Base-by-base conservation (phyloP, 2,797 vertebrate genomes). In the Gobio occitaniae region DNA sequence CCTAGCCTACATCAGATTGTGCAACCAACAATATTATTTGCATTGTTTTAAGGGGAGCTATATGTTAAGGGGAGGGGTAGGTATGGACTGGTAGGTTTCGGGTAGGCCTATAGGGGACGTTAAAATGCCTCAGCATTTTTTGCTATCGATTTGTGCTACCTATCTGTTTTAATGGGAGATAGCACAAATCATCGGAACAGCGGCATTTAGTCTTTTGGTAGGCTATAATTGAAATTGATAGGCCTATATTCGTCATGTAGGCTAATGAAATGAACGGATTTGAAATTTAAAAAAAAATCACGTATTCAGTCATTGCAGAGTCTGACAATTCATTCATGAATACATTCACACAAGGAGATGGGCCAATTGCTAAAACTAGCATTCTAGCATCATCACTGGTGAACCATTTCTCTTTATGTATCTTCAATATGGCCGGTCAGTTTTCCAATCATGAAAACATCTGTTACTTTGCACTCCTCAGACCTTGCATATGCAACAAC, bases 371-470 rank as follows among this genome's bases (percentile, higher is more conserved):
- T 83, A 50, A 63, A 83, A 80, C 38, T 41, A 13, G 50, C 61
- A 44, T 78, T 87, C 54, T 79, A 85, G 61, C 65, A 82, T 47
- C 47, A 36, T 36, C 54, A 72, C 44, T n/a, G 41, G 65, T 54
- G 19, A 66, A 19, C 17, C 68, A 54, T 59, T 83, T 84, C 54
- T 65, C 36, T 77, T 38, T 82, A 32, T 61, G 8, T 17, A 59
- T 59, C 56, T 80, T 66, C 78, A 86, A 81, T 85, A 77, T 83
- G 82, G 75, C 61, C 32, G 47, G 59, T 80, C 61, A 78, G 69
- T 82, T 83, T 79, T 85, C 19, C 75, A 82, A 72, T 82, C 83
- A 88, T 82, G 83, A 85, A 78, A 87, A 84, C 89, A 90, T 89
- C 85, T 90, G 88, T 80, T 87, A 82, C 59, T 77, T 41, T 77